Evolutionary conservation across 2,888 invertebrate genomes (phyloP).

Genomic region (Yponomeuta sedellus): DNA sequence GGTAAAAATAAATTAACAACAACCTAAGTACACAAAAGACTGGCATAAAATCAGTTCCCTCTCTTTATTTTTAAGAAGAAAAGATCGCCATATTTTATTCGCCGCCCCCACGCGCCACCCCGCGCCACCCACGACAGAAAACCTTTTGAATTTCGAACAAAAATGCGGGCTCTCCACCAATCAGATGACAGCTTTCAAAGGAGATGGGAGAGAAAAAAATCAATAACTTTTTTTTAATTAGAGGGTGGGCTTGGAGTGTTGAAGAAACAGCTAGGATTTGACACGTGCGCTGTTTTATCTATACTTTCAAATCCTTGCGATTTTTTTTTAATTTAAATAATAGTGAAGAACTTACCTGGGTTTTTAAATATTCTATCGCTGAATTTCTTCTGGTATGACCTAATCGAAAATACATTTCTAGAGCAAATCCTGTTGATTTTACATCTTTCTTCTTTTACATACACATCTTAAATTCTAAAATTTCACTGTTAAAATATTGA

Average conservation of each 20-base stretch:
- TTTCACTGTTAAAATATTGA: slow-evolving; percentile 17
- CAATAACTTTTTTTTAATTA: slow-evolving; percentile 15
- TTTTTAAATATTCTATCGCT: background rate
- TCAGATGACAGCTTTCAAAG: slow-evolving; percentile 27
- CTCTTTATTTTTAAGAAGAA: slow-evolving; percentile 50
- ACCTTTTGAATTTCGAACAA: slow-evolving; percentile 68
- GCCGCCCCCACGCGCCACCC: slow-evolving; percentile 39
- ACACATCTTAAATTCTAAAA: background rate
- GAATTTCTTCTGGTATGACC: background rate
- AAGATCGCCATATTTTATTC: slow-evolving; percentile 43
- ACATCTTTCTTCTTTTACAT: no score
- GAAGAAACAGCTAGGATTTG: background rate
- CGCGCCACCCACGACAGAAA: slow-evolving; percentile 65
- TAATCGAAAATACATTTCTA: no score
- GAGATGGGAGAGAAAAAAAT: slow-evolving; percentile 18
- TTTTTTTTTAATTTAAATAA: background rate
- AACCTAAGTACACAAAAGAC: slow-evolving; percentile 15
- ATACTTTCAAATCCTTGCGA: no score
- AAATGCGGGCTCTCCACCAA: slow-evolving; percentile 56
- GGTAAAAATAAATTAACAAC: background rate
- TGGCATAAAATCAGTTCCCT: slow-evolving; percentile 24
- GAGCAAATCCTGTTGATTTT: no score
- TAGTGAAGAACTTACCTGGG: background rate
- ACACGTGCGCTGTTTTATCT: background rate
- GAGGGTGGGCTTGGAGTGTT: slow-evolving; percentile 15